Evolutionary conservation across 1,140 invertebrate species (phyloP), one percentile per base, ranked within the genome.

Genomic region (Tyrophagus putrescentiae): DNA sequence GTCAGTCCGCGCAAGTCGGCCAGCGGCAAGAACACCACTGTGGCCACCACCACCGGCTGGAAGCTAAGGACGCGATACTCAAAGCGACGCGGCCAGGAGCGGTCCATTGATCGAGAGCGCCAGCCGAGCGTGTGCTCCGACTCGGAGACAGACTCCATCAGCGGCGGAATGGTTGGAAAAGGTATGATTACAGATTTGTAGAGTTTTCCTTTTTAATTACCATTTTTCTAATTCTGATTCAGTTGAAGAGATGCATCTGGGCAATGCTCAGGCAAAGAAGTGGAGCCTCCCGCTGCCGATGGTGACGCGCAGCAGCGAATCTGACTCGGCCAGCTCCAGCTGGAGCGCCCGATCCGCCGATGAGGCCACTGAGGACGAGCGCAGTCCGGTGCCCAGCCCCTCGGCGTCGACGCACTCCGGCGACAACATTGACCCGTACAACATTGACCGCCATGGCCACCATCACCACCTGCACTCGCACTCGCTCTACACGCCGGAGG

Each of bases 291-390:
- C 57, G 25, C 27, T 59, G 57, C 57, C 57, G 16, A 45, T 45
- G 5, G 57, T 42, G 11, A 42, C 39, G 21, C 36, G 57, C 16
- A 42, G 57, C 42, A 44, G 45, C 13, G 57, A 59, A 59, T 59
- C 57, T 3, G 57, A 59, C 36, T 42, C 36, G 9, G 39, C 57
- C 48, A 44, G 45, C 3, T 42, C 36, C 18, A 25, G 18, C 13
- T 59, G 57, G 57, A 23, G 16, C 33, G 57, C 57, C 48, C 11
- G 57, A 45, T 59, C 57, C 11, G 57, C 57, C 5, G 57, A 59
- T 31, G 57, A 59, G 50, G 39, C 57, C 36, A 59, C 57, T 31
- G 57, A 59, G 36, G 57, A 59, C 27, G 57, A 59, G 34, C 57
- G 57, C 32, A 59, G 57, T 50, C 57, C 57, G 3, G 28, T 59